phyloP scores from a whole-genome alignment of 2,113 vertebrate genomes.

The Turnix velox region DNA sequence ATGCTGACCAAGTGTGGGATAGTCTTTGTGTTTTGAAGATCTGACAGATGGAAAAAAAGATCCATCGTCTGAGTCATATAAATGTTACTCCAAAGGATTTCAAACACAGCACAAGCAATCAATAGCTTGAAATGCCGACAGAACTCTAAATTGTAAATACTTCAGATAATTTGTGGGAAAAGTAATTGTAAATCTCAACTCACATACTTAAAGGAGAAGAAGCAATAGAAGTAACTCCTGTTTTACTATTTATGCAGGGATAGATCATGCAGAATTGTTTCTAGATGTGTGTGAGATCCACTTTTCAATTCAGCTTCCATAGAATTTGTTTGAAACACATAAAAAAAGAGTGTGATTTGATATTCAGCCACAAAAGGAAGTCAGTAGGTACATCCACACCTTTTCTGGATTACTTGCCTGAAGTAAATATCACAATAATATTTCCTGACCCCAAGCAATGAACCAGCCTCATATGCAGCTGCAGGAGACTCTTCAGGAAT shows the following conservation, averaged over 20 bases:
- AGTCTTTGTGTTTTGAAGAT: not conserved
- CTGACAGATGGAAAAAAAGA: constrained; percentile 40
- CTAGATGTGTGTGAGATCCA: not conserved
- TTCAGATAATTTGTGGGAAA: not conserved
- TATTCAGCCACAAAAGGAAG: not conserved
- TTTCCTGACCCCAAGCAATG: not conserved
- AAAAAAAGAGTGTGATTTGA: not conserved
- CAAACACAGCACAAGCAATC: not conserved
- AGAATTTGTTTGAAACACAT: not conserved
- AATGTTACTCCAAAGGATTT: constrained; percentile 36
- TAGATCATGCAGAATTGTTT: not conserved
- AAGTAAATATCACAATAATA: not conserved
- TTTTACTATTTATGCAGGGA: not conserved
- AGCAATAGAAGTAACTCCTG: not conserved
- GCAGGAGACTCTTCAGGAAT: not conserved
- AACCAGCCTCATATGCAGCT: not conserved
- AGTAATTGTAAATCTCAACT: not conserved
- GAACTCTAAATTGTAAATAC: not conserved
- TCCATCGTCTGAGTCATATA: not conserved
- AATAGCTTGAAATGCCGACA: not conserved
- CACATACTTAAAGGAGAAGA: not conserved
- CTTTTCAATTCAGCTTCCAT: not conserved
- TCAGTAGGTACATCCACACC: not conserved
- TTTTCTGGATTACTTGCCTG: not conserved
- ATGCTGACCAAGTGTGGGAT: not conserved